Conservation (phyloP, 2,888 invertebrate species). For the Blera fallax region DNA sequence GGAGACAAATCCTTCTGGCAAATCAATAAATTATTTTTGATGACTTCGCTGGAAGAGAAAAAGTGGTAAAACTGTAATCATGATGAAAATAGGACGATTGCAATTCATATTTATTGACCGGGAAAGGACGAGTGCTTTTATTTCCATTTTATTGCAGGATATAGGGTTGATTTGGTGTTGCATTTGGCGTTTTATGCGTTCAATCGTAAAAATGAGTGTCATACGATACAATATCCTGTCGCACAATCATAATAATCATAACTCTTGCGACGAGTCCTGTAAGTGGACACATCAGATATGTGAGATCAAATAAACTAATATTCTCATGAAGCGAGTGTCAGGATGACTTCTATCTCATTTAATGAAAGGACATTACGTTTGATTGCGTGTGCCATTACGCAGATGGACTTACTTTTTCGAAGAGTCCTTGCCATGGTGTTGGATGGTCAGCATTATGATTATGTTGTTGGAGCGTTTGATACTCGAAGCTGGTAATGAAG, state of each 20-base stretch:
- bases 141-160: slow-evolving; percentile 57
- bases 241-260: slow-evolving; percentile 70
- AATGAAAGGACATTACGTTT: slow-evolving; percentile 62
- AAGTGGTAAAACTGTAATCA: slow-evolving; percentile 25
- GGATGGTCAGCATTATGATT: slow-evolving; percentile 14
- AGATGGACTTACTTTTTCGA: slow-evolving; percentile 1
- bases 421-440: not conserved
- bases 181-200: not conserved
- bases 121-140: slow-evolving; percentile 26
- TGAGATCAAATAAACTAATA: slow-evolving; percentile 39
- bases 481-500: not conserved
- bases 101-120: slow-evolving; percentile 43
- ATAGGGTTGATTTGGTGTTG: not conserved
- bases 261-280: slow-evolving; percentile 36
- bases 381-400: slow-evolving; percentile 59
- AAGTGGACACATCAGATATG: not conserved
- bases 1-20: not conserved
- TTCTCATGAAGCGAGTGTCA: slow-evolving; percentile 21
- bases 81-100: slow-evolving; percentile 44
- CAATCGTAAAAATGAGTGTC: slow-evolving; percentile 50
- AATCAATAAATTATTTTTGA: slow-evolving; percentile 67
- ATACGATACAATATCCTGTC: slow-evolving; percentile 40
- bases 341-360: slow-evolving; percentile 27
- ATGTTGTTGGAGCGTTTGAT: slow-evolving; percentile 11
- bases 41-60: slow-evolving; percentile 50